Percentiles rank a stretch among this genome's conserved stretches.
Conservation (phyloP, 1,140 invertebrate genomes). For the Caenorhabditis briggsae region DNA sequence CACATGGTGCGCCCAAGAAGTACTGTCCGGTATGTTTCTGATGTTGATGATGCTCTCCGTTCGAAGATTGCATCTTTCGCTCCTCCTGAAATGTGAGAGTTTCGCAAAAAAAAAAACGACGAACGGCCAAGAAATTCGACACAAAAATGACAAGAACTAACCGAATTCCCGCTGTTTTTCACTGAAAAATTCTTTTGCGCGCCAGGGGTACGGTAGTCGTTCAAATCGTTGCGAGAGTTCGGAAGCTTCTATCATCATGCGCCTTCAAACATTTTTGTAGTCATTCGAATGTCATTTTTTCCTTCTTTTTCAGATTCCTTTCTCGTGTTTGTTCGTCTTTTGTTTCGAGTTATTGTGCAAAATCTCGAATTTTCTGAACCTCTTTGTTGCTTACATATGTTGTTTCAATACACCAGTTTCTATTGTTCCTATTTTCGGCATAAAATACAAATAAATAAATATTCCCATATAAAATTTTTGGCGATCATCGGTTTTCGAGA, state of each 20-base stretch:
- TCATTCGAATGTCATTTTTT: neutral
- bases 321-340: no score
- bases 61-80: conserved; percentile 33
- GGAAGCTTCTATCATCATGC: neutral
- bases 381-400: no score
- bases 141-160: neutral
- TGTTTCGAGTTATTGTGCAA: no score
- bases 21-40: neutral
- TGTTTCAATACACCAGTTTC: no score
- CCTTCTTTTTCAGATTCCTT: neutral
- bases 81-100: neutral
- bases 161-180: neutral
- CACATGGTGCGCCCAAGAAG: conserved; percentile 25
- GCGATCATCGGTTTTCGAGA: no score
- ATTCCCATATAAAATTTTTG: no score
- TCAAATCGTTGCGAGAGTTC: neutral
- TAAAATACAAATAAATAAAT: no score
- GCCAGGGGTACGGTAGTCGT: neutral
- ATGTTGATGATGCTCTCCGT: conserved; percentile 37
- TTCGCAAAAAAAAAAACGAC: neutral
- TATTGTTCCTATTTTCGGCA: no score
- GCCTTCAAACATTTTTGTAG: neutral
- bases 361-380: no score
- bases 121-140: neutral
- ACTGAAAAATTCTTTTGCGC: neutral